A percentile compares a stretch with the other conserved stretches of the same genome.
Conservation (phyloP, 2,888 invertebrate species). For the Sarcophaga rosellei region DNA sequence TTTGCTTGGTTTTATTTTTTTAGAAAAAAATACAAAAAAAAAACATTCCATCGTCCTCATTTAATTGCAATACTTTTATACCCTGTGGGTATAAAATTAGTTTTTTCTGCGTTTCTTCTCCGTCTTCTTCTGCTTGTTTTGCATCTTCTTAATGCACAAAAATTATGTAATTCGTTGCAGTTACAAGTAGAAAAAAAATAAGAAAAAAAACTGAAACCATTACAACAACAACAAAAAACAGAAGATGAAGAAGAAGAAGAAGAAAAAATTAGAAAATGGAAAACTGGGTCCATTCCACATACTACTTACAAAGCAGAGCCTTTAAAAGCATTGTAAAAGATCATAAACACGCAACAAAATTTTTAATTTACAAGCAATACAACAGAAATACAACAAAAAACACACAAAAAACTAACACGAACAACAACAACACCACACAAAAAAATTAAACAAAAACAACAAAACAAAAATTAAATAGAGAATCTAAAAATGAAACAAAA, state of each 20-base stretch:
- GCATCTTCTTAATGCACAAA: conserved; percentile 2
- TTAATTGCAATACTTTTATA: conserved; percentile 14
- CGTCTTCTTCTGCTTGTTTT: background rate
- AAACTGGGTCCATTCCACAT: conserved; percentile 45
- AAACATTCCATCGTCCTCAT: background rate
- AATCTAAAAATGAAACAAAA: background rate
- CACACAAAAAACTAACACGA: background rate
- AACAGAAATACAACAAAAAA: background rate
- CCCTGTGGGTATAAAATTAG: conserved; percentile 44
- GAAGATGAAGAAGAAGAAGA: background rate
- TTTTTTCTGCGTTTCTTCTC: background rate
- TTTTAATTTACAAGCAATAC: conserved; percentile 38
- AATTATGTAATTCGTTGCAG: conserved; percentile 44
- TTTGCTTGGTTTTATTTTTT: background rate
- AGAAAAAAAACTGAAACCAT: background rate
- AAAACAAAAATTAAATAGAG: background rate
- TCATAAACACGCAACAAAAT: conserved; percentile 59
- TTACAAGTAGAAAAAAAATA: conserved; percentile 29
- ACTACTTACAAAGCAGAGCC: conserved; percentile 22
- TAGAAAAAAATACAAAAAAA: background rate
- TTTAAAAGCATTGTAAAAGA: conserved; percentile 47
- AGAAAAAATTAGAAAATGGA: background rate
- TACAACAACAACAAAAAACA: background rate
- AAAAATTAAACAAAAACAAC: background rate
- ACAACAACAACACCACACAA: background rate